Base-by-base conservation (phyloP, 2,888 invertebrate genomes). In the Cephonodes hylas region DNA sequence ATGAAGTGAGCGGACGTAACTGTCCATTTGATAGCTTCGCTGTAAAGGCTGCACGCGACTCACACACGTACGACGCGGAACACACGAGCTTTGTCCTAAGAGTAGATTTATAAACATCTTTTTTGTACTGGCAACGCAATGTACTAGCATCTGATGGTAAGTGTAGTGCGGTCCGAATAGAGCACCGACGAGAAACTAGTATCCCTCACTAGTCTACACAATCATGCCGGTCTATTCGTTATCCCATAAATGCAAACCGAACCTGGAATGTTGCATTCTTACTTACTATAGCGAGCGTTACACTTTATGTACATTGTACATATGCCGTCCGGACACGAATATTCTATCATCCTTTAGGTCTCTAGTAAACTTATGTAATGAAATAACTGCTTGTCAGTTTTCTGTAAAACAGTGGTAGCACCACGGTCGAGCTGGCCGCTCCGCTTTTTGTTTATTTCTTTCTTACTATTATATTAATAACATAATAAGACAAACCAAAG, bases 1-100 rank as follows among this genome's bases (percentile, higher is more conserved):
- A 66, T 70, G 64, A 67, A 72, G 48, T 53, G 48, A 53, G 67
- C 69, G 65, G 68, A 58, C 68, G 67, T 64, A 67, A 61, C 64
- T 65, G 60, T 46, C 60, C 34, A 56, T 42, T 59, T 53, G 58
- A 61, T 53, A 42, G 27, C 42, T 63, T 42, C 63, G 44, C 20
- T 23, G 58, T 59, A 56, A 44, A 59, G 15, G 42, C 34, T 22
- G 22, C 38, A 22, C 13, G 42, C 34, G 10, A 8, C 38, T 13
- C 25, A 48, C 25, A 15, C 27, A 15, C 22, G 22, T 22, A 8
- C 10, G 10, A 44, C 31, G n/a, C n/a, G n/a, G 2, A 20, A 44
- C 7, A 27, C 48, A 48, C 23, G 6, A 25, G 8, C 38, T 38
- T 38, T 38, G n/a, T 4, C 38, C 38, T 3, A n/a, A n/a, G 10